Conservation (phyloP, 2,797 vertebrate species). For the Cyclura pinguis region DNA sequence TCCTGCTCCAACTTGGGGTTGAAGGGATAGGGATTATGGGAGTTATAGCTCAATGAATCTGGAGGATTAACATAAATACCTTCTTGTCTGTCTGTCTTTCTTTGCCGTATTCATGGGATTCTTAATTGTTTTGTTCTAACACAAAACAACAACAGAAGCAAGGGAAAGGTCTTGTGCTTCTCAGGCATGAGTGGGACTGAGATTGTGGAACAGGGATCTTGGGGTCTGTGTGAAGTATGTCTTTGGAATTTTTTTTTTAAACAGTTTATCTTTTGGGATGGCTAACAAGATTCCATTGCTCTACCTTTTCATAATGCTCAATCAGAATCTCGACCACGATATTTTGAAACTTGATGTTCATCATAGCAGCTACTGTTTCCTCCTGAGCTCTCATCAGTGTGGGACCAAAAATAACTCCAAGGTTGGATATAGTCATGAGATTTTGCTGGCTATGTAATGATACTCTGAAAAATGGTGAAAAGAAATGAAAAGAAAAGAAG, state of each 20-base stretch:
- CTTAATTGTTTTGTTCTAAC: too few species aligned
- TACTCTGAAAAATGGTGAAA: constrained; percentile 83
- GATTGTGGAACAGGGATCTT: too few species aligned
- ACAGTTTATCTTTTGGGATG: background rate
- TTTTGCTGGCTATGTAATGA: constrained; percentile 95
- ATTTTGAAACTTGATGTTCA: constrained; percentile 99
- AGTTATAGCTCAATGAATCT: background rate
- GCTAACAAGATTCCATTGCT: constrained; percentile 69
- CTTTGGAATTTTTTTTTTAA: background rate
- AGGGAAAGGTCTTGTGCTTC: too few species aligned
- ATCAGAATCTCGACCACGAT: constrained; percentile 98
- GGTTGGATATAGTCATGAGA: constrained; percentile 97
- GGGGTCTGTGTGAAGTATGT: background rate
- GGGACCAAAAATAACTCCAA: constrained; percentile 97
- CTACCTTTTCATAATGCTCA: constrained; percentile 95
- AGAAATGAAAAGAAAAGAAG: constrained; percentile 26
- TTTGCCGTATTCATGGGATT: too few species aligned
- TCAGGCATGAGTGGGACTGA: background rate
- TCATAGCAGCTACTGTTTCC: constrained; percentile 98
- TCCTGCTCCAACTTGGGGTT: too few species aligned
- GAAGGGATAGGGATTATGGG: background rate
- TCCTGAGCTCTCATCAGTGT: constrained; percentile 98
- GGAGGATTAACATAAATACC: background rate
- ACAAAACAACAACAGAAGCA: background rate
- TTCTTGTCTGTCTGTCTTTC: too few species aligned